Conservation (phyloP, 1,140 invertebrate genomes). For the Caenorhabditis remanei region DNA sequence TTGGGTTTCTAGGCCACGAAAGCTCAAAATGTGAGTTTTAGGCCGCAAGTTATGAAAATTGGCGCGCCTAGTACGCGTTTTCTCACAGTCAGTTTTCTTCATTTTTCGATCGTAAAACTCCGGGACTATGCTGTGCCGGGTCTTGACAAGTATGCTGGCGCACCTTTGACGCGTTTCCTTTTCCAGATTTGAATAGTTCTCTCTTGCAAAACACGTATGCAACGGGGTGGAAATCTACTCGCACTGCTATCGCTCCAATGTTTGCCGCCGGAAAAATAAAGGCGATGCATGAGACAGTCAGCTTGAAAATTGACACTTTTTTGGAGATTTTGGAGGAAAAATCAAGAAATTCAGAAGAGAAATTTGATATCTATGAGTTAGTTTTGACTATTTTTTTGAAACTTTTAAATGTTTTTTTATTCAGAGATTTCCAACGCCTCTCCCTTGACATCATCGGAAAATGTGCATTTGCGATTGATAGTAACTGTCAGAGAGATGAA, state of each 20-base stretch:
- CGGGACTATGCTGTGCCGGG: too few relatives aligned
- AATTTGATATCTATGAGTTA: slow-evolving; percentile 56
- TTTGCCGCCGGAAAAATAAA: slow-evolving; percentile 54
- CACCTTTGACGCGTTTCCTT: neutral
- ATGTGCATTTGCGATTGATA: slow-evolving; percentile 67
- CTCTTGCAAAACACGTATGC: slow-evolving; percentile 6
- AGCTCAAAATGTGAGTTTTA: too few relatives aligned
- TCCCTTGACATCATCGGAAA: slow-evolving; percentile 67
- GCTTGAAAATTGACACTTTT: slow-evolving; percentile 19
- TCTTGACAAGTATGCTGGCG: too few relatives aligned
- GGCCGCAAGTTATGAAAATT: too few relatives aligned
- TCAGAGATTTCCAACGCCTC: slow-evolving; percentile 65
- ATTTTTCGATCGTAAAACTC: too few relatives aligned
- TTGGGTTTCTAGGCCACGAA: too few relatives aligned
- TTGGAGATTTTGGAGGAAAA: slow-evolving; percentile 51
- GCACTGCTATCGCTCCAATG: slow-evolving; percentile 21
- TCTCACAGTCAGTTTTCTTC: too few relatives aligned
- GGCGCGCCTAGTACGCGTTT: too few relatives aligned
- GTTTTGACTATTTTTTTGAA: neutral
- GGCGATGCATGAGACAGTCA: slow-evolving; percentile 51
- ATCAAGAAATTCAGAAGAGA: neutral
- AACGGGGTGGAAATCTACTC: slow-evolving; percentile 11
- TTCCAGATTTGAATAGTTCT: slow-evolving; percentile 7
- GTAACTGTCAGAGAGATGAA: slow-evolving; percentile 62
- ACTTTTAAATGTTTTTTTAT: neutral